Percentiles rank a stretch among this genome's conserved stretches.
phyloP scores from a whole-genome alignment of 2,797 vertebrate genomes.

The Acomys russatus region DNA sequence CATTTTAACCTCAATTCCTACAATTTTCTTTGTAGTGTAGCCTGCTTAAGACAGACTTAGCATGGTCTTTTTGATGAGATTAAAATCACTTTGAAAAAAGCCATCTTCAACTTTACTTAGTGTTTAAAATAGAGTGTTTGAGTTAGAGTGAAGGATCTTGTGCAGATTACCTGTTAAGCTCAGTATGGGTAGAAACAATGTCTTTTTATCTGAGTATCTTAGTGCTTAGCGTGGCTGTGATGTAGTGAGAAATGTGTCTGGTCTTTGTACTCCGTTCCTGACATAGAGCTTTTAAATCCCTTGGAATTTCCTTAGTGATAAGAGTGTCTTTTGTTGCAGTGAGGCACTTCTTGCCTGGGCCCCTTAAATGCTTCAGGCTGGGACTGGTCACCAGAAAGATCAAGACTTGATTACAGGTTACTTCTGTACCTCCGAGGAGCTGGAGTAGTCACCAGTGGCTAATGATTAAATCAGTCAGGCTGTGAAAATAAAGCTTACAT shows the following conservation, averaged over 20 bases:
- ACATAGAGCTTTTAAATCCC: background rate
- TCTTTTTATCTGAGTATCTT: slow-evolving; percentile 46
- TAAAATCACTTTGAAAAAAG: slow-evolving; percentile 57
- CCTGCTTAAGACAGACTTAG: slow-evolving; percentile 42
- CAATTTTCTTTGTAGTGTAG: slow-evolving; percentile 50
- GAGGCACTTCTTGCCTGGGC: background rate
- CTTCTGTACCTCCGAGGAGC: background rate
- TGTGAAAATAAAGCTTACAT: background rate
- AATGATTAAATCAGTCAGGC: background rate
- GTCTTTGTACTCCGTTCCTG: slow-evolving; percentile 47
- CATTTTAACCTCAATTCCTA: slow-evolving; percentile 21
- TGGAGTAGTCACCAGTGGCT: background rate
- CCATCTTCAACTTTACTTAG: slow-evolving; percentile 25
- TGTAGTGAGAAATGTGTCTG: background rate
- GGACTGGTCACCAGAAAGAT: background rate
- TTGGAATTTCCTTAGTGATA: slow-evolving; percentile 59
- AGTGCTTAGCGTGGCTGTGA: slow-evolving; percentile 9
- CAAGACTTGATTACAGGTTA: slow-evolving; percentile 38
- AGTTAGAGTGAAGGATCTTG: slow-evolving; percentile 44
- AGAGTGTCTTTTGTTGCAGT: slow-evolving; percentile 42
- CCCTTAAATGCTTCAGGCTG: background rate
- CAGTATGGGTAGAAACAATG: background rate
- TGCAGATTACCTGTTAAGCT: slow-evolving; percentile 48
- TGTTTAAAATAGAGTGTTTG: slow-evolving; percentile 59
- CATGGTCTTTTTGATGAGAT: slow-evolving; percentile 51